Evolutionary conservation across 2,113 vertebrate genomes (phyloP), one percentile per base, ranked within the genome.

Genomic region (Oenanthe melanoleuca): DNA sequence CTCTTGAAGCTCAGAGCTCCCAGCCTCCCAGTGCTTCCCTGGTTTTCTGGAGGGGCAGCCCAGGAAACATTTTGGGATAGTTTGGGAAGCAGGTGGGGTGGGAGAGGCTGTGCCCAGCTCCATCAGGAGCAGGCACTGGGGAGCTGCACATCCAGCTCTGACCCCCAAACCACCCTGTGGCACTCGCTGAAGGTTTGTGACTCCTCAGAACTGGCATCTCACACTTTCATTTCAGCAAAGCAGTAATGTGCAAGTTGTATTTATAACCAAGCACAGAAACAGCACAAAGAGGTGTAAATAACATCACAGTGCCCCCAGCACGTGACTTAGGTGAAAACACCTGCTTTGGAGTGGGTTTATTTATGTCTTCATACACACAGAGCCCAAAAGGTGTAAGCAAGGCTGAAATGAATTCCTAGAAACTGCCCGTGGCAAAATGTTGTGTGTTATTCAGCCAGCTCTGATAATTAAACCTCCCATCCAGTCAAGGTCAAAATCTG

Each of bases 401-500:
- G 6, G 52, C 52, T 80, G 72, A 96, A 90, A 94, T 74, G 67
- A 92, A 93, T 92, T 80, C 95, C 88, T 94, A 82, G 79, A 88
- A 86, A 84, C 34, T 33, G 28, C 79, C 95, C 2, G 0, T 45
- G 82, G 92, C 79, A 92, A 93, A 93, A 73, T 20, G 29, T 33
- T 73, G n/a, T 73, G 34, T 63, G 72, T 24, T 84, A 64, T 29
- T 88, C 82, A 86, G 88, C 88, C 94, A 92, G 69, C 82, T 67
- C 75, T 74, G 82, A 60, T 90, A 93, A 96, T 83, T 92, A 92
- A 96, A 60, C 64, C 66, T 82, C 69, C 45, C 70, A 94, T 63
- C 31, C 67, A 74, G 67, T 71, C 88, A 88, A 94, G 85, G 88
- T 95, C 87, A 93, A 67, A 93, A 53, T 14, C 45, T 29, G 67